Percentiles rank a stretch among this genome's conserved stretches.
These are phyloP conservation scores for Sarotherodon lohbergeri DNA, from an alignment of 2,113 vertebrate species.

Conservation along the genomic window DNA sequence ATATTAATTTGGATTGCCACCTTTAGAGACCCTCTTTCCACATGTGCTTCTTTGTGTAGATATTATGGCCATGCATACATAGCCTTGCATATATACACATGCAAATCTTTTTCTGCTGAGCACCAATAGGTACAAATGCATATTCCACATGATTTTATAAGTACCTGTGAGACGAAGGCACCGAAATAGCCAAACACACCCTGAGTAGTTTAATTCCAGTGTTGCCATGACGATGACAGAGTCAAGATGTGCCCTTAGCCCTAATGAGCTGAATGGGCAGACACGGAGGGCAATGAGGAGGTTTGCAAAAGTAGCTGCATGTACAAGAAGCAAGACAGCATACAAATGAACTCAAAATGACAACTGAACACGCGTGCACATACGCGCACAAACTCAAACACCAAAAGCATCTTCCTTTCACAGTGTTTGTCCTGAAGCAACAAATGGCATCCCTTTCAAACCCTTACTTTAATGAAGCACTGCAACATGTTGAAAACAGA, in stretches of 20 bases:
- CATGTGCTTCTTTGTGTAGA: background rate
- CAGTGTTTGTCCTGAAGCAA: background rate
- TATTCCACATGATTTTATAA: background rate
- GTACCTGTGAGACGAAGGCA: background rate
- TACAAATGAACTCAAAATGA: background rate
- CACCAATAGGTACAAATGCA: background rate
- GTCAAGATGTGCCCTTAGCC: slow-evolving; percentile 32
- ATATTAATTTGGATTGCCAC: background rate
- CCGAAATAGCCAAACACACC: background rate
- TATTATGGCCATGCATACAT: background rate
- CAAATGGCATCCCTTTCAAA: background rate
- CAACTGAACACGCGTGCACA: background rate
- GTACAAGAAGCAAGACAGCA: background rate
- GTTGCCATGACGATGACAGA: slow-evolving; percentile 54
- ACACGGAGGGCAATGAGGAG: slow-evolving; percentile 2
- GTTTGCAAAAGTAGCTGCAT: background rate
- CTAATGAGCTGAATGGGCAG: slow-evolving; percentile 40
- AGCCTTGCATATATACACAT: background rate
- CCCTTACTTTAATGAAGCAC: background rate
- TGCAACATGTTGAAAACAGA: background rate
- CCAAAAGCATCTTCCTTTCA: background rate
- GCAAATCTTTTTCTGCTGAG: background rate
- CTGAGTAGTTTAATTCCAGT: slow-evolving; percentile 5
- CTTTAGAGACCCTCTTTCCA: background rate
- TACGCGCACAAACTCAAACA: background rate